Evolutionary conservation across 1,140 invertebrate genomes (phyloP).

Genomic region (Lepidostoma basale): DNA sequence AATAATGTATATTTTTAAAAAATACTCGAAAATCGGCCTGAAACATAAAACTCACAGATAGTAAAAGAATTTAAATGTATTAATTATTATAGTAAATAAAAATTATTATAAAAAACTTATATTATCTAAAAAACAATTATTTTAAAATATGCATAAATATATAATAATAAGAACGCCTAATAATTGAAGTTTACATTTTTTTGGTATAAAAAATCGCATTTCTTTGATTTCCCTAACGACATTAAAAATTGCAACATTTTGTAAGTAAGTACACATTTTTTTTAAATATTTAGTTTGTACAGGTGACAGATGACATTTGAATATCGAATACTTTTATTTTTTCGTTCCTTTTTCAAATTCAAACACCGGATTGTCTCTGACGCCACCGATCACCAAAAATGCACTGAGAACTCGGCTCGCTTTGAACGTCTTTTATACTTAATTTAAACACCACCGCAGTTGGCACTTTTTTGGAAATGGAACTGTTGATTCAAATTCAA

Average conservation of each 20-base stretch:
- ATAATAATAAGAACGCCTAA: neutral
- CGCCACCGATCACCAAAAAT: conserved; percentile 13
- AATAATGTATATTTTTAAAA: too few species aligned
- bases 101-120: neutral
- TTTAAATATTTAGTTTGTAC: conserved; percentile 11
- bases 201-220: neutral
- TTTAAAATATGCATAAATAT: conserved; percentile 3
- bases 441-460: conserved; percentile 31
- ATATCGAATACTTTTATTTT: neutral
- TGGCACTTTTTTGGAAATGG: conserved; percentile 24
- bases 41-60: too few species aligned
- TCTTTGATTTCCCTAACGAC: neutral
- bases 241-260: neutral
- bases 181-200: conserved; percentile 3
- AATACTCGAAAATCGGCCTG: too few species aligned
- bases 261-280: neutral
- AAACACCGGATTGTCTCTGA: neutral
- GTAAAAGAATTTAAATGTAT: too few species aligned
- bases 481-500: neutral
- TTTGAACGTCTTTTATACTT: neutral
- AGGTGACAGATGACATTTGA: conserved; percentile 3
- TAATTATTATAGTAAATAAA: too few species aligned
- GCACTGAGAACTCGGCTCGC: neutral
- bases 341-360: neutral
- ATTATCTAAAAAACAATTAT: conserved; percentile 5